phyloP scores from a whole-genome alignment of 2,888 invertebrate genomes.

The Eupithecia dodoneata region DNA sequence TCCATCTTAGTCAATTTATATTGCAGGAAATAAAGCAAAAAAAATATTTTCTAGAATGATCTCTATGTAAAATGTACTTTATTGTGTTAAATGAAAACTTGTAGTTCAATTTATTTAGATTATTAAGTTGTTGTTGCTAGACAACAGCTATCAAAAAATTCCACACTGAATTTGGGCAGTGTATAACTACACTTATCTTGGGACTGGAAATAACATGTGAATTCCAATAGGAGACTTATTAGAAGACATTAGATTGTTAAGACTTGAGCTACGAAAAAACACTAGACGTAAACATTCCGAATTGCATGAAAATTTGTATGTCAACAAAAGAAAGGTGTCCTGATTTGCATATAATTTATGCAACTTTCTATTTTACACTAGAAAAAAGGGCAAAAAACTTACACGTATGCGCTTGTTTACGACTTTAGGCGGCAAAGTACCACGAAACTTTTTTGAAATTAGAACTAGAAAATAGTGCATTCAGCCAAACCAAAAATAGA shows the following conservation, averaged over 20 bases:
- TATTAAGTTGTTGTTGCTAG: conserved; percentile 14
- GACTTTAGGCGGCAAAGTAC: conserved; percentile 38
- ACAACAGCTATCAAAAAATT: conserved; percentile 6
- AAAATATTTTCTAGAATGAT: background rate
- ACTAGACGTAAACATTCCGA: conserved; percentile 37
- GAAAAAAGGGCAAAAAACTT: conserved; percentile 36
- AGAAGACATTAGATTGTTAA: background rate
- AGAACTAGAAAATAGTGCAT: conserved; percentile 55
- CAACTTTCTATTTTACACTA: conserved; percentile 53
- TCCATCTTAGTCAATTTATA: background rate
- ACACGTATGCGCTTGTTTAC: conserved; percentile 43
- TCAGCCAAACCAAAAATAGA: conserved; percentile 68
- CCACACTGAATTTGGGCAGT: background rate
- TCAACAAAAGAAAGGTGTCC: conserved; percentile 67
- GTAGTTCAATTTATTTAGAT: background rate
- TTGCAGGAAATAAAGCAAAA: background rate
- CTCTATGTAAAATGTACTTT: background rate
- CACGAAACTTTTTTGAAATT: conserved; percentile 44
- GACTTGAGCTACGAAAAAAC: background rate
- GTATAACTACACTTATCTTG: background rate
- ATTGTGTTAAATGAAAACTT: too few relatives aligned
- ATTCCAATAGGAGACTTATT: background rate
- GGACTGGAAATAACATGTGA: background rate
- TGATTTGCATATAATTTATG: conserved; percentile 53
- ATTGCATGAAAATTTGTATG: conserved; percentile 61